These are phyloP conservation scores for Microdon myrmicae DNA, from an alignment of 2,888 invertebrate species.

Conservation along the genomic window DNA sequence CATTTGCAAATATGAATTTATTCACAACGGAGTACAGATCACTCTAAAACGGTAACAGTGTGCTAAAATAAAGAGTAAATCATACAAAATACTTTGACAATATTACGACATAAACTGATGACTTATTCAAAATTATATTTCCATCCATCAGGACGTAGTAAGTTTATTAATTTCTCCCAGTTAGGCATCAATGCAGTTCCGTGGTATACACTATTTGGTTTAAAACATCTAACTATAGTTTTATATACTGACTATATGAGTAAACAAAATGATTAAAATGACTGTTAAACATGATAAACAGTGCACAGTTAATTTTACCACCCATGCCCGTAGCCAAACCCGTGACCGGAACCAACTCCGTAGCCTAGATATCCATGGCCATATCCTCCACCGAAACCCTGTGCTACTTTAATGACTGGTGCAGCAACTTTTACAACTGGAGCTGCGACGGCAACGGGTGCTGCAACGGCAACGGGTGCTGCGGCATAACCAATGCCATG, in stretches of 20 bases:
- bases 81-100: no score
- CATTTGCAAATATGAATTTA: no score
- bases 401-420: constrained; percentile 37
- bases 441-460: constrained; percentile 55
- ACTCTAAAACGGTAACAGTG: no score
- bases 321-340: constrained; percentile 55
- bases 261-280: constrained; percentile 16
- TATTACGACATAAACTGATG: no score
- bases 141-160: no score
- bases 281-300: constrained; percentile 1
- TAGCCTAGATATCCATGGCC: constrained; percentile 53
- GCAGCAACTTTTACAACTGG: constrained; percentile 53
- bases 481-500: constrained; percentile 56
- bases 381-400: constrained; percentile 53
- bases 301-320: constrained; percentile 53
- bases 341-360: constrained; percentile 19
- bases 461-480: constrained; percentile 53
- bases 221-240: no score
- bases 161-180: no score
- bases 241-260: constrained; percentile 27
- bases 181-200: no score
- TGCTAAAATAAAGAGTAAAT: no score
- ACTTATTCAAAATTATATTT: no score
- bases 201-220: no score
- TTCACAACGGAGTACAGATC: no score